A percentile compares a stretch with the other conserved stretches of the same genome.
These are phyloP conservation scores for Sebastes hubbsi DNA, from an alignment of 2,797 vertebrate species.

Conservation along the genomic window DNA sequence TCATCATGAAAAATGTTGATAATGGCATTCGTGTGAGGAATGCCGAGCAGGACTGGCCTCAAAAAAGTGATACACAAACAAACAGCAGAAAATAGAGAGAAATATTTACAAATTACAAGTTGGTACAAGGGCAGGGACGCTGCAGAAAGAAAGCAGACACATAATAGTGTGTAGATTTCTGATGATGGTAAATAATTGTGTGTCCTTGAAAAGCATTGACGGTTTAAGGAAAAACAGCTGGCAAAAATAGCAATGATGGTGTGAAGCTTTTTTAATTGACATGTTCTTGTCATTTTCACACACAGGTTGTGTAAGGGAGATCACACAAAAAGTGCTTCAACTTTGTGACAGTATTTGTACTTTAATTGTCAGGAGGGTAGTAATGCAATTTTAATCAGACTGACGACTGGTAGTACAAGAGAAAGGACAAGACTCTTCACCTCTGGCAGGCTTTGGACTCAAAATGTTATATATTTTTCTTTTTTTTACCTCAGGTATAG, in stretches of 20 bases:
- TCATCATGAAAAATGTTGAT: conserved; percentile 56
- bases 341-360: neutral
- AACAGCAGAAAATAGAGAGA: conserved; percentile 19
- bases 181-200: neutral
- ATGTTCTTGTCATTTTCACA: neutral
- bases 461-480: too few relatives aligned
- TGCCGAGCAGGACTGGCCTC: conserved; percentile 13
- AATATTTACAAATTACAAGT: conserved; percentile 20
- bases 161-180: neutral
- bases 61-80: conserved; percentile 26
- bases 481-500: too few relatives aligned
- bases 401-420: neutral
- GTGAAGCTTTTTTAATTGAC: neutral
- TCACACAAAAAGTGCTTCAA: neutral
- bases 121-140: neutral
- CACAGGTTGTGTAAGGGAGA: neutral
- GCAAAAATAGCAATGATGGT: neutral
- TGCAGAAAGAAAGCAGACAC: neutral
- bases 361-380: conserved; percentile 5
- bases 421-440: neutral
- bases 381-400: neutral
- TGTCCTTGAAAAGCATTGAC: neutral
- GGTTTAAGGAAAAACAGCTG: neutral
- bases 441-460: neutral
- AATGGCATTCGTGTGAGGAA: conserved; percentile 43